Percentiles rank a stretch among this genome's conserved stretches.
Conservation (phyloP, 2,888 invertebrate genomes). For the Eutolmus rufibarbis region DNA sequence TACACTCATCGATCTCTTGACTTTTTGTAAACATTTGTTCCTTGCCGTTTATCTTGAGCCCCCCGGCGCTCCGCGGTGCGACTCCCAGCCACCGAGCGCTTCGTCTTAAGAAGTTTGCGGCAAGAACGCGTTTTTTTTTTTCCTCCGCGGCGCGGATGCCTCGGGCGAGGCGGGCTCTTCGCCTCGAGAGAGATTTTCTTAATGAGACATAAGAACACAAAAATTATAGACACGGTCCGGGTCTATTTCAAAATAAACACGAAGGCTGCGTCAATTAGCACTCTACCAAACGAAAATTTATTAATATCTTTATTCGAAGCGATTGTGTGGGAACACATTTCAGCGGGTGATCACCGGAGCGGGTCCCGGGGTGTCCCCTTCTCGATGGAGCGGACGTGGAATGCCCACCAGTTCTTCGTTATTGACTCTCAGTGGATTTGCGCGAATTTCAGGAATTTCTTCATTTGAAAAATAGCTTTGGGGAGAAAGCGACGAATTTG, state of each 20-base stretch:
- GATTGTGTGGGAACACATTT: background rate
- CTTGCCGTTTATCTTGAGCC: background rate
- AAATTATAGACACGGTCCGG: slow-evolving; percentile 13
- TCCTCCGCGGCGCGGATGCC: background rate
- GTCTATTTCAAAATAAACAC: slow-evolving; percentile 28
- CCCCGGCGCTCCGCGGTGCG: background rate
- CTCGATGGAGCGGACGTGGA: background rate
- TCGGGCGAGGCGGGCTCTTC: background rate
- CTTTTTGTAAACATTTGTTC: slow-evolving; percentile 28
- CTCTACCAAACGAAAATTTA: slow-evolving; percentile 15
- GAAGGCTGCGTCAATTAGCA: slow-evolving; percentile 26
- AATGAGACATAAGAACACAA: slow-evolving; percentile 21
- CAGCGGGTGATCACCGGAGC: background rate
- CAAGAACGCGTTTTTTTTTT: slow-evolving; percentile 2
- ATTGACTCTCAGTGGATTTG: background rate
- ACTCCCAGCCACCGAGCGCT: background rate
- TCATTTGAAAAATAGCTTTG: background rate
- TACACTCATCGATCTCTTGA: background rate
- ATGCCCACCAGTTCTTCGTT: background rate
- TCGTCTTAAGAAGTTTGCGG: background rate
- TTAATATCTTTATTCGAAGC: slow-evolving; percentile 18
- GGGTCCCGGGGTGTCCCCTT: background rate
- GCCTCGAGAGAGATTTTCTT: background rate
- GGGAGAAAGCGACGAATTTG: background rate
- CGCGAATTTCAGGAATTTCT: background rate